Evolutionary conservation across 2,888 invertebrate genomes (phyloP).

Genomic region (Asteroscopus sphinx): DNA sequence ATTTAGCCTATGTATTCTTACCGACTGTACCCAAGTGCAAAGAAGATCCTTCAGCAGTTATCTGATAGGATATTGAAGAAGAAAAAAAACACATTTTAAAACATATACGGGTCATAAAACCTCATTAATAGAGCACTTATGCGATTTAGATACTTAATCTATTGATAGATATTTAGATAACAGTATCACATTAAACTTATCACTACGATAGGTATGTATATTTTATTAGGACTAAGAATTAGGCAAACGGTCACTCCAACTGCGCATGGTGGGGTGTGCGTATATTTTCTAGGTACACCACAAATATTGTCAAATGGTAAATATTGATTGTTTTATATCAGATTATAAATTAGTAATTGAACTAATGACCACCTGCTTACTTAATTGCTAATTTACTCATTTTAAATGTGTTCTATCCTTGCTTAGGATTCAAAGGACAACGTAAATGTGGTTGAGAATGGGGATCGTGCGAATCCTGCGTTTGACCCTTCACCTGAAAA

Average conservation of each 20-base stretch:
- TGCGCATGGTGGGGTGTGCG: constrained; percentile 50
- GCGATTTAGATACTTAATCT: constrained; percentile 46
- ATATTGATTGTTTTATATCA: constrained; percentile 7
- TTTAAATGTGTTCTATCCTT: constrained; percentile 2
- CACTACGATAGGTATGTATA: constrained; percentile 41
- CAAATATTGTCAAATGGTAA: constrained; percentile 49
- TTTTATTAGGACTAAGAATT: constrained; percentile 34
- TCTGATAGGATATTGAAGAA: too few relatives aligned
- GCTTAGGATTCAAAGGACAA: constrained; percentile 56
- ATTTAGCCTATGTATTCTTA: too few relatives aligned
- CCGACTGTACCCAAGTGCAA: too few relatives aligned
- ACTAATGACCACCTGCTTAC: background rate
- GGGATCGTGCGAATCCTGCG: constrained; percentile 57
- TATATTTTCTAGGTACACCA: constrained; percentile 18
- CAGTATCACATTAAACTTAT: constrained; percentile 51
- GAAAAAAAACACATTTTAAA: background rate
- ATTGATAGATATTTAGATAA: constrained; percentile 44
- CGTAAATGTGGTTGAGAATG: constrained; percentile 56
- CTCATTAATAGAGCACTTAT: constrained; percentile 19
- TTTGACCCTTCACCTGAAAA: constrained; percentile 64
- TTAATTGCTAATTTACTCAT: background rate
- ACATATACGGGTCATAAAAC: background rate
- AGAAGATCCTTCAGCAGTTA: too few relatives aligned
- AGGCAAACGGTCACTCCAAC: constrained; percentile 48
- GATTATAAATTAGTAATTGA: background rate